These are phyloP conservation scores for Microctonus aethiopoides DNA, from an alignment of 2,888 invertebrate genomes.

Conservation along the genomic window DNA sequence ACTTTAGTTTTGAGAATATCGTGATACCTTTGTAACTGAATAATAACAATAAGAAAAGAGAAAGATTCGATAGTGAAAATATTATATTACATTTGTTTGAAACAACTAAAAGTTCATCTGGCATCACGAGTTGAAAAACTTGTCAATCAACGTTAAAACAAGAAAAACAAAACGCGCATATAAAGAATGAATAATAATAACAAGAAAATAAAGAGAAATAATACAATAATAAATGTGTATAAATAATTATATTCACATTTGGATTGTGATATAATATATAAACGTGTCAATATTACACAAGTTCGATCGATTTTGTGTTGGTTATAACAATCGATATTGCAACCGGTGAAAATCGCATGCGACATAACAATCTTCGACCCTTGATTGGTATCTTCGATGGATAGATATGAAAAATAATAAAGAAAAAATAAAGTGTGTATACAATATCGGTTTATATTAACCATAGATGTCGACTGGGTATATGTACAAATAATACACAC, in stretches of 20 bases:
- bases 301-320: slow-evolving; percentile 6
- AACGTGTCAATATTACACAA: slow-evolving; percentile 17
- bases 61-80: neutral
- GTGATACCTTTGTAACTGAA: neutral
- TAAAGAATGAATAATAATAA: neutral
- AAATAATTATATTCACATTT: neutral
- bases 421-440: slow-evolving; percentile 11
- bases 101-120: neutral
- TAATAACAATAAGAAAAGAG: neutral
- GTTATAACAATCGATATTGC: slow-evolving; percentile 24
- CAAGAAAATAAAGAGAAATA: neutral
- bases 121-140: neutral
- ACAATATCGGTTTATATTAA: neutral
- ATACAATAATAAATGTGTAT: too few species aligned
- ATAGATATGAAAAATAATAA: neutral
- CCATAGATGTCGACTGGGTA: neutral
- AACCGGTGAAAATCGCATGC: slow-evolving; percentile 22
- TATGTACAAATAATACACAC: neutral
- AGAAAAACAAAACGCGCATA: neutral
- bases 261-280: neutral
- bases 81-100: neutral
- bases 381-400: neutral
- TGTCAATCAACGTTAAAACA: neutral
- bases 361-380: slow-evolving; percentile 13
- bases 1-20: slow-evolving; percentile 3